Percentiles rank a stretch among this genome's conserved stretches.
Conservation (phyloP, 2,888 invertebrate species). For the Branchellion lobata region DNA sequence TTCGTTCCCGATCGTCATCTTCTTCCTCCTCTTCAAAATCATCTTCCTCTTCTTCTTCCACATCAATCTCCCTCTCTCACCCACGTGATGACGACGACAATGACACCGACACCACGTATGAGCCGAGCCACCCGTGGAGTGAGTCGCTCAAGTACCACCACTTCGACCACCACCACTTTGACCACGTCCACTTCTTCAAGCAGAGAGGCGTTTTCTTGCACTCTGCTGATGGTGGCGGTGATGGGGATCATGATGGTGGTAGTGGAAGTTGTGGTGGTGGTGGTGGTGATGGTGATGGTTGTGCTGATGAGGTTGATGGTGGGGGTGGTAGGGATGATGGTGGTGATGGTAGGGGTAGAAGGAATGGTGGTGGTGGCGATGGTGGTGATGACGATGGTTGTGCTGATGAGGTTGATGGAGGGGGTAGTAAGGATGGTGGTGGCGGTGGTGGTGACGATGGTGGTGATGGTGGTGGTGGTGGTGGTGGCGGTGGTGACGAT, state of each 20-base stretch:
- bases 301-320: neutral
- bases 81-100: neutral
- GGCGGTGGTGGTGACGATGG: too few relatives aligned
- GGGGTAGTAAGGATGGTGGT: neutral
- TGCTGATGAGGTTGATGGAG: neutral
- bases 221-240: constrained; percentile 10
- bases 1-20: neutral
- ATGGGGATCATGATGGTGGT: neutral
- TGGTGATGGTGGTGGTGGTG: neutral
- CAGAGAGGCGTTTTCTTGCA: neutral
- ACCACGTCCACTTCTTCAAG: neutral
- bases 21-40: neutral
- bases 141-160: neutral
- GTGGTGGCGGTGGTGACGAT: too few relatives aligned
- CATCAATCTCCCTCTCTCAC: neutral
- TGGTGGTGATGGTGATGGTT: constrained; percentile 11
- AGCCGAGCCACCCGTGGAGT: constrained; percentile 40
- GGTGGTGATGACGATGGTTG: constrained; percentile 12
- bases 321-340: constrained; percentile 3
- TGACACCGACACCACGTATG: constrained; percentile 16
- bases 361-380: neutral
- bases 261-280: neutral
- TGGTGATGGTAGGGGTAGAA: neutral
- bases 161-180: neutral
- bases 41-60: constrained; percentile 6